Evolutionary conservation across 30 jellyfish, hydroid and myxozoan genomes (phyloP), one percentile per base, ranked within the genome.

Genomic region (Nemopilema nomurai): DNA sequence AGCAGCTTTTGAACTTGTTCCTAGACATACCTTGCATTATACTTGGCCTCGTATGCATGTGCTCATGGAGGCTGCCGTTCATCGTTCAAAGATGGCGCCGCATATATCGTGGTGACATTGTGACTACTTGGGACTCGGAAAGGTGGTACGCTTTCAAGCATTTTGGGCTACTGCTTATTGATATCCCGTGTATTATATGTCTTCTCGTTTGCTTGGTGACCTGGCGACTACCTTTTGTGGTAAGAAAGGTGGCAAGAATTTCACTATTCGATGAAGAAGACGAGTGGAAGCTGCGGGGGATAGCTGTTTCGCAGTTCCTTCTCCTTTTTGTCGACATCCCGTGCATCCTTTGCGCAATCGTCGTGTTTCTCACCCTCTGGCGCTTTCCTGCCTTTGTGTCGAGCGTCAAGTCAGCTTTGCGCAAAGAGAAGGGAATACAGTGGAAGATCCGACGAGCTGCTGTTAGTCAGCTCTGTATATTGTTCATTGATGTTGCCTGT

Each of bases 31-130:
- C 98, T 0, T 88, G 96, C 66, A 27, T 93, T 30, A n/a, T 93
- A 28, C 66, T 83, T 52, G 53, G 67, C 57, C 28, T 88, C 0
- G 67, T 85, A 24, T 62, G 85, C 30, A 32, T 69, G 22, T 51
- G 90, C 74, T 70, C 96, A 8, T 93, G 98, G 98, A 83, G 98
- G 51, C 51, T 93, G 77, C 98, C 97, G 28, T 87, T 89, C 51
- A 49, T 87, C 1, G 57, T 93, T 26, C 66, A 82, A 25, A 29
- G 49, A 53, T 31, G 65, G 62, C 17, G 4, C 30, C 26, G 66
- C 20, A 8, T 8, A 25, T 24, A n/a, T 65, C 49, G 68, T 31
- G 67, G 18, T 26, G 86, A 87, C 19, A 41, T 50, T 4, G 76
- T 69, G 63, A 28, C 50, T 18, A 67, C 76, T n/a, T 93, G 98